Base-by-base conservation (phyloP, 2,888 invertebrate species). In the Folsomia manolachei region DNA sequence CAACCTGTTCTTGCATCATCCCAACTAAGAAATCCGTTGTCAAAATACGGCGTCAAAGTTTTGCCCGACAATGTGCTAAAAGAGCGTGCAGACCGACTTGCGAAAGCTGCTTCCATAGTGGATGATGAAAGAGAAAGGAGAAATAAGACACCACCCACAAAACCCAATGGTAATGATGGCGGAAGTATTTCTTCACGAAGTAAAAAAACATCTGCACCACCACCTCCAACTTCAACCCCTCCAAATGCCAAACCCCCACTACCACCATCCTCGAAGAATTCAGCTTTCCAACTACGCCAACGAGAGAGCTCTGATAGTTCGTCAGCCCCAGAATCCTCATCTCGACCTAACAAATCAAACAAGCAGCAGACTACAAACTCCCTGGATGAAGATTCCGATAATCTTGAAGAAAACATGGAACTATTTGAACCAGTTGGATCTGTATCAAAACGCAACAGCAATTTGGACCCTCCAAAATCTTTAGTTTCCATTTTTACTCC, bases 381-480 rank as follows among this genome's bases (percentile, higher is more conserved):
- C n/a, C 61, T 51, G 1, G 71, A 60, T 0, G 71, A 67, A 63
- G 80, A 80, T 51, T 80, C 77, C 63, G 80, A 80, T 76, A 65
- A 79, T 64, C 73, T 80, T 68, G 80, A 80, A 71, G 79, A 78
- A 72, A 80, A 79, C 71, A 69, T 80, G 71, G 79, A 79, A 70
- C 71, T 80, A 27, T 80, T 80, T 74, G 79, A 80, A 52, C 65
- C 75, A 21, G 64, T 14, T 27, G 9, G 11, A 24, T 1, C 56
- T 19, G 21, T 18, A 11, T 21, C 14, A 25, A 63, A 52, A 19
- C 51, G 26, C 24, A 51, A 52, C n/a, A n/a, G n/a, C n/a, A n/a
- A n/a, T n/a, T n/a, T n/a, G n/a, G n/a, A n/a, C n/a, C n/a, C 23
- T 23, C 27, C 65, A 21, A 73, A 73, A 51, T 51, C 18, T 11